Conservation (phyloP, 2,113 vertebrate genomes). For the Hemiprocne comata region DNA sequence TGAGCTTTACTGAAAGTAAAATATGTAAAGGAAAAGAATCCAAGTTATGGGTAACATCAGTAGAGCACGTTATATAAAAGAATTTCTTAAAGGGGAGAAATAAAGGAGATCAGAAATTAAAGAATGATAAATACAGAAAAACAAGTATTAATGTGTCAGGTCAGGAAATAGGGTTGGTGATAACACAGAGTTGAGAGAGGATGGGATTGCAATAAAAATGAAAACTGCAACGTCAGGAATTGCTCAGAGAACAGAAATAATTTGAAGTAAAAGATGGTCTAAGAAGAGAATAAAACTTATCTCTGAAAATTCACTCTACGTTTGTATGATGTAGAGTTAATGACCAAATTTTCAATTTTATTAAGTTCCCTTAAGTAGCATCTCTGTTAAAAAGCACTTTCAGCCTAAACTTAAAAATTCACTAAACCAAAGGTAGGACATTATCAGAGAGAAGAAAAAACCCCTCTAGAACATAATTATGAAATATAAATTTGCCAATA, state of each 20-base stretch:
- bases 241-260: not conserved
- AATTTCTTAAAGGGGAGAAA: conserved; percentile 23
- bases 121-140: conserved; percentile 44
- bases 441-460: not conserved
- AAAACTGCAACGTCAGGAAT: not conserved
- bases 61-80: conserved; percentile 35
- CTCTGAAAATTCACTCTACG: not conserved
- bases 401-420: not conserved
- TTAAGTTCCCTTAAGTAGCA: not conserved
- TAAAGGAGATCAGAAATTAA: conserved; percentile 38
- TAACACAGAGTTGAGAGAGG: not conserved
- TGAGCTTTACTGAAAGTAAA: conserved; percentile 58
- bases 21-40: not conserved
- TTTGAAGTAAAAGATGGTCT: not conserved
- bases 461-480: not conserved
- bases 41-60: not conserved
- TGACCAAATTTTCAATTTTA: not conserved
- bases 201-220: not conserved
- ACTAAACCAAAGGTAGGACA: not conserved
- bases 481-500: not conserved
- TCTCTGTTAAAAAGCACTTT: not conserved
- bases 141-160: not conserved
- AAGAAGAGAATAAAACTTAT: not conserved
- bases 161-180: conserved; percentile 30
- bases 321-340: not conserved